Conservation (phyloP, 2,888 invertebrate species). For the Linnaemya vulpina region DNA sequence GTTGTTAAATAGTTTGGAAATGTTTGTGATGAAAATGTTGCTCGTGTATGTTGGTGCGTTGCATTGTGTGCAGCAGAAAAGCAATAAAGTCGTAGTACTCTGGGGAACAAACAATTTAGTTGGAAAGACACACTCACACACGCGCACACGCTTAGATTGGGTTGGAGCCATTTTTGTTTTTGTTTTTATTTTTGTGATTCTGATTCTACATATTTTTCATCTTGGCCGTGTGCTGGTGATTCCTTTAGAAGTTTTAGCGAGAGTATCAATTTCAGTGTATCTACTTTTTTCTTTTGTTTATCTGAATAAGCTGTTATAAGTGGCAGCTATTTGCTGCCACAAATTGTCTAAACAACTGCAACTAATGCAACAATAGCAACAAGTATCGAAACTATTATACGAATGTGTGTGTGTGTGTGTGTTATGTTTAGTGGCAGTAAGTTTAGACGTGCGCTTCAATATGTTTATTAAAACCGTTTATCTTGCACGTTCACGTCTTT, state of each 20-base stretch:
- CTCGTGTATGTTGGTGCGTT: constrained; percentile 12
- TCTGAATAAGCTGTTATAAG: constrained; percentile 72
- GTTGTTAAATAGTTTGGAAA: constrained; percentile 64
- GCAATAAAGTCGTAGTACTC: constrained; percentile 54
- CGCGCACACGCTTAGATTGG: constrained; percentile 27
- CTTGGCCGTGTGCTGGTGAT: constrained; percentile 21
- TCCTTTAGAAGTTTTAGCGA: constrained; percentile 44
- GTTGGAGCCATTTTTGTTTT: constrained; percentile 39
- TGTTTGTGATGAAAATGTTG: constrained; percentile 61
- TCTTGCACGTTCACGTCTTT: constrained; percentile 37
- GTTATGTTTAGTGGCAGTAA: constrained; percentile 6
- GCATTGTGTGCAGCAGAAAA: constrained; percentile 43
- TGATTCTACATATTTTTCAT: constrained; percentile 25
- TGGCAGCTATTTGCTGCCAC: constrained; percentile 71
- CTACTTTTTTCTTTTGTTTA: constrained; percentile 40
- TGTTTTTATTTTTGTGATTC: constrained; percentile 8
- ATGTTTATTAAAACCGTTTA: constrained; percentile 65
- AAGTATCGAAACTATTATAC: constrained; percentile 17
- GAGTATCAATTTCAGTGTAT: constrained; percentile 46
- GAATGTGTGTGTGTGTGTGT: no score
- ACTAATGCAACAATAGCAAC: constrained; percentile 44
- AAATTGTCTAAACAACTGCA: constrained; percentile 65
- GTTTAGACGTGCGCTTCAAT: constrained; percentile 62
- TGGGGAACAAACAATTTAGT: constrained; percentile 60
- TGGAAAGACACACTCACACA: constrained; percentile 8